These are phyloP conservation scores for Bolinopsis microptera DNA, from an alignment of 37 sponge, comb jelly and placozoan species.

Conservation along the genomic window DNA sequence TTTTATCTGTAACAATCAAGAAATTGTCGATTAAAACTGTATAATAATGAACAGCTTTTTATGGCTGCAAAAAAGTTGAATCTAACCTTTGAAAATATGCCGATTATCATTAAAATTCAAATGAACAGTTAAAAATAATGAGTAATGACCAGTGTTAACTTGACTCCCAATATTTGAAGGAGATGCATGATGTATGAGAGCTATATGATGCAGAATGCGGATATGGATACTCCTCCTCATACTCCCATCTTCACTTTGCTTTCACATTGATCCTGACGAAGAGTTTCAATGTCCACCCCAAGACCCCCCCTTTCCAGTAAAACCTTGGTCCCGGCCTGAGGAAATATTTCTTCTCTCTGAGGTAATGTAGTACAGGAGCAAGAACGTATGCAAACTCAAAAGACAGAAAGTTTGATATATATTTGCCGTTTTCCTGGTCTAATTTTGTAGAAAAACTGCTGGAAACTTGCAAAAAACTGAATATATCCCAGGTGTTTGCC, in stretches of 20 bases:
- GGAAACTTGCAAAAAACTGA: too few species aligned
- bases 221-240: slow-evolving; percentile 33
- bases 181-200: background rate
- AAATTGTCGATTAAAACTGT: too few species aligned
- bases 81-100: too few species aligned
- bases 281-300: background rate
- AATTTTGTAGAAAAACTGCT: too few species aligned
- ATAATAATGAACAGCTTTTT: too few species aligned
- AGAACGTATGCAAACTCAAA: too few species aligned
- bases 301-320: background rate
- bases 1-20: too few species aligned
- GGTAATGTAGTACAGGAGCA: background rate
- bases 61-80: too few species aligned
- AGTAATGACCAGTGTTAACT: background rate
- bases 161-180: background rate
- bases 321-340: background rate
- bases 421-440: too few species aligned
- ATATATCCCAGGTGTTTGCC: slow-evolving; percentile 43
- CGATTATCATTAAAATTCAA: too few species aligned
- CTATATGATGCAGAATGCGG: slow-evolving; percentile 34
- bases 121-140: too few species aligned
- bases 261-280: background rate
- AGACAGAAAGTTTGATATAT: too few species aligned
- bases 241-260: background rate
- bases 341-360: background rate